These are phyloP conservation scores for Harpalus rubripes DNA, from an alignment of 2,888 invertebrate genomes.

Conservation along the genomic window DNA sequence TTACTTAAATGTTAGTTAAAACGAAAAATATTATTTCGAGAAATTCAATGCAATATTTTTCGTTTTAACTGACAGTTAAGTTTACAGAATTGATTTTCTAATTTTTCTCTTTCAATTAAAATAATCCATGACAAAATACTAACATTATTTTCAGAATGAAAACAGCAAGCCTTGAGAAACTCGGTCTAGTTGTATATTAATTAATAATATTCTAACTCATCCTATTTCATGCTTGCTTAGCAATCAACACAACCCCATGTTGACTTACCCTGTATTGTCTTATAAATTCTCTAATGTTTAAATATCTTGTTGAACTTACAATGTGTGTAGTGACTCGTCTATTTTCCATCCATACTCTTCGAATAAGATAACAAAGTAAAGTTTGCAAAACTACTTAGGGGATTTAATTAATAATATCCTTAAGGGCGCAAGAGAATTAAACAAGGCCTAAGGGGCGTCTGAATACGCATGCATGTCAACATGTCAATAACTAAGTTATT, in stretches of 20 bases:
- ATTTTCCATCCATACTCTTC: slow-evolving; percentile 27
- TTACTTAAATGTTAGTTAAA: too few relatives aligned
- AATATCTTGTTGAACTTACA: neutral
- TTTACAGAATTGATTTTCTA: too few relatives aligned
- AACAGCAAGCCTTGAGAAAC: too few relatives aligned
- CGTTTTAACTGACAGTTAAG: too few relatives aligned
- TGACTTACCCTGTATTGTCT: neutral
- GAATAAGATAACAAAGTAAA: slow-evolving; percentile 36
- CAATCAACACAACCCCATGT: neutral
- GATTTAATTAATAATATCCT: slow-evolving; percentile 38
- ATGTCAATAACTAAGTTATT: slow-evolving; percentile 34
- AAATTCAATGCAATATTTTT: too few relatives aligned
- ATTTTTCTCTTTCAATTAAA: too few relatives aligned
- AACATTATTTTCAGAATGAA: too few relatives aligned
- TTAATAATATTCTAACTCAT: neutral
- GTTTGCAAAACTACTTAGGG: slow-evolving; percentile 44
- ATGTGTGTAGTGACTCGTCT: slow-evolving; percentile 21
- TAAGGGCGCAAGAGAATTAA: neutral
- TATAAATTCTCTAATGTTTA: neutral
- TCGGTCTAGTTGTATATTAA: too few relatives aligned
- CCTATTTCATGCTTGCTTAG: neutral
- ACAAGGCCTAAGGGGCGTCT: neutral
- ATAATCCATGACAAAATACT: too few relatives aligned
- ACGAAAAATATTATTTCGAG: too few relatives aligned
- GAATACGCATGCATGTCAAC: slow-evolving; percentile 20